A percentile compares a stretch with the other conserved stretches of the same genome.
These are phyloP conservation scores for Sarcophaga bullata DNA, from an alignment of 1,140 invertebrate genomes.

Conservation along the genomic window DNA sequence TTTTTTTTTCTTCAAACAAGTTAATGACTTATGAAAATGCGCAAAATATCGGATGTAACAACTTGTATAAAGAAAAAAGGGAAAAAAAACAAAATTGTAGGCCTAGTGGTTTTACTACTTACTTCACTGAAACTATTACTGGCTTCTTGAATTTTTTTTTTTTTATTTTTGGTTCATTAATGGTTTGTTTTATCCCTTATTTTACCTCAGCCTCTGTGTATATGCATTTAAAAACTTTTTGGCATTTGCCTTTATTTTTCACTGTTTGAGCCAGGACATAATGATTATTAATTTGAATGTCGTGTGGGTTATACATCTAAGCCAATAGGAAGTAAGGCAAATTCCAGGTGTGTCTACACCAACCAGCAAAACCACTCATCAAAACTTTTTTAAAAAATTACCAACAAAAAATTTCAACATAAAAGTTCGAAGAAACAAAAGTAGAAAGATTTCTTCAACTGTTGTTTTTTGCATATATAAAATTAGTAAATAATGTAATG, in stretches of 20 bases:
- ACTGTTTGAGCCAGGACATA: constrained; percentile 31
- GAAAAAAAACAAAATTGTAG: background rate
- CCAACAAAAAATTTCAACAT: background rate
- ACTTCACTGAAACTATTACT: constrained; percentile 21
- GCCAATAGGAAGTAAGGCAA: constrained; percentile 26
- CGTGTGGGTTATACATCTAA: background rate
- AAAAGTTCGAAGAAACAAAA: too few relatives aligned
- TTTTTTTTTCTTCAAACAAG: constrained; percentile 16
- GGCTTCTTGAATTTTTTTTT: background rate
- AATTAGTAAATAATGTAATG: too few relatives aligned
- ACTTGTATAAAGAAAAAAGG: background rate
- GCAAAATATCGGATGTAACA: background rate
- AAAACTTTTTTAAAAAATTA: background rate
- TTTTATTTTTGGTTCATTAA: constrained; percentile 26
- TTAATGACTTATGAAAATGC: constrained; percentile 30
- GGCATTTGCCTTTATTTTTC: background rate
- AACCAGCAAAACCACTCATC: background rate
- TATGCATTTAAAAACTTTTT: background rate
- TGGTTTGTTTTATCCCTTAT: constrained; percentile 1
- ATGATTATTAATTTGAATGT: constrained; percentile 32
- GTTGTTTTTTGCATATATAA: too few relatives aligned
- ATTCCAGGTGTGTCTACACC: constrained; percentile 26
- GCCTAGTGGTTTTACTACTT: constrained; percentile 31
- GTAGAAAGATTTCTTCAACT: too few relatives aligned
- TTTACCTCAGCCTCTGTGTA: background rate